phyloP scores from a whole-genome alignment of 2,113 vertebrate genomes.

The Dolichotis patagonum region DNA sequence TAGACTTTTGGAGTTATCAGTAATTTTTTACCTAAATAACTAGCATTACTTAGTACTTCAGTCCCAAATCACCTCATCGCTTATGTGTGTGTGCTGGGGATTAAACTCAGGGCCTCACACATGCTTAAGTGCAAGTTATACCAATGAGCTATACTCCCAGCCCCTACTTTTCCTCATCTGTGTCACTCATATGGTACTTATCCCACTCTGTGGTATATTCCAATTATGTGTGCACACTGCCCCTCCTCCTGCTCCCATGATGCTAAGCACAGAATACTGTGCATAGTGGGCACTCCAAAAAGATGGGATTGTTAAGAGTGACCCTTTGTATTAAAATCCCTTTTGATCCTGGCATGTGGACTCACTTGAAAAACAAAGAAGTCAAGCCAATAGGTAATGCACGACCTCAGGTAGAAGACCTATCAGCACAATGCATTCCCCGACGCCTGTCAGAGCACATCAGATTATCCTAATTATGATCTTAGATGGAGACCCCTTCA shows the following conservation, averaged over 20 bases:
- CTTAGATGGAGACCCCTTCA: conserved; percentile 31
- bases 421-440: not conserved
- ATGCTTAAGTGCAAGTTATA: not conserved
- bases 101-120: not conserved
- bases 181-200: not conserved
- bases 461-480: conserved; percentile 64
- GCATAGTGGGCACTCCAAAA: conserved; percentile 19
- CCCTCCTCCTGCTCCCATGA: not conserved
- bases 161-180: not conserved
- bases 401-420: conserved; percentile 58
- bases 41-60: not conserved
- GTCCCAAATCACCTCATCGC: conserved; percentile 5
- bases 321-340: conserved; percentile 52
- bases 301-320: not conserved
- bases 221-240: not conserved
- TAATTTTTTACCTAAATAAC: conserved; percentile 21
- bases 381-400: conserved; percentile 15
- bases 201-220: not conserved
- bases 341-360: conserved; percentile 69
- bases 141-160: not conserved
- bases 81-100: not conserved
- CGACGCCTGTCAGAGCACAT: conserved; percentile 59
- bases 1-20: not conserved
- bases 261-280: not conserved
- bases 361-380: conserved; percentile 50